Percentiles rank a stretch among this genome's conserved stretches.
Evolutionary conservation across 2,888 invertebrate species (phyloP).

Genomic region (Metalampra italica): DNA sequence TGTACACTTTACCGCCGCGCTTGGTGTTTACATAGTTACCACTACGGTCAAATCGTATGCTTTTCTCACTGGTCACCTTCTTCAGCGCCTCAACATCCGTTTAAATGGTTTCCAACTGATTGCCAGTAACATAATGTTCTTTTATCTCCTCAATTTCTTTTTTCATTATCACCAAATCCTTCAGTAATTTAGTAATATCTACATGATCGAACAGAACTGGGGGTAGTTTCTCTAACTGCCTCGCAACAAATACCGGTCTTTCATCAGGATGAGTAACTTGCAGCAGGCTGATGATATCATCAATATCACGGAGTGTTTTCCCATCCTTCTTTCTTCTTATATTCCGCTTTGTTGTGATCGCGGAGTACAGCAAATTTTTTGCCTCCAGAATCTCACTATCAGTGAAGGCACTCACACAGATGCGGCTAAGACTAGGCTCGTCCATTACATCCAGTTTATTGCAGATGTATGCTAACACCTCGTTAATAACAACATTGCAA

Average conservation of each 20-base stretch:
- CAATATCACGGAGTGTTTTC: slow-evolving; percentile 4
- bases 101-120: not conserved
- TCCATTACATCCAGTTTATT: too few relatives aligned
- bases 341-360: not conserved
- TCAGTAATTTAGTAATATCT: slow-evolving; percentile 9
- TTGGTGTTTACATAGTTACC: too few relatives aligned
- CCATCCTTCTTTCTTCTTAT: slow-evolving; percentile 2
- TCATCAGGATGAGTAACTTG: slow-evolving; percentile 1
- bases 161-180: slow-evolving; percentile 4
- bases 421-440: too few relatives aligned
- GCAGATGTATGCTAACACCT: too few relatives aligned
- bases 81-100: not conserved
- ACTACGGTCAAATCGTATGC: too few relatives aligned
- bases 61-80: not conserved
- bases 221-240: slow-evolving; percentile 8
- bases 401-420: too few relatives aligned
- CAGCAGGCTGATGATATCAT: slow-evolving; percentile 3
- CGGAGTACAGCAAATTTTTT: too few relatives aligned
- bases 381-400: too few relatives aligned
- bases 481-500: too few relatives aligned
- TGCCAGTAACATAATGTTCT: not conserved
- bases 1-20: too few relatives aligned
- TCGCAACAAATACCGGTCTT: slow-evolving; percentile 8
- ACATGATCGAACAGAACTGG: slow-evolving; percentile 4
- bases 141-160: not conserved